phyloP scores from a whole-genome alignment of 92 coral and sea anemone genomes.

The Porites lobata region DNA sequence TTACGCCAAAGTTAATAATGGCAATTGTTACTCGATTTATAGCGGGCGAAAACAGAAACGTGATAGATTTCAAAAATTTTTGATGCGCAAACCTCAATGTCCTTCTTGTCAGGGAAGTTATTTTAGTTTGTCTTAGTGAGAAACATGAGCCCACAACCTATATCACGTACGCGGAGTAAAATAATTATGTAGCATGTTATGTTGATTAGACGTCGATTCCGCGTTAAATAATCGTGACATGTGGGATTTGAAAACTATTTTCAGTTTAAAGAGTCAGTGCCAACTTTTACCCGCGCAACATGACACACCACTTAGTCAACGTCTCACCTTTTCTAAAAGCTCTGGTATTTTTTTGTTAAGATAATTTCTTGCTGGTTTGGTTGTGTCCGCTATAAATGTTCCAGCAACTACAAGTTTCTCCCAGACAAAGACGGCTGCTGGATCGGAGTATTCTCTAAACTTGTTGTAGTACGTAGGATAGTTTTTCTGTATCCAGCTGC shows the following conservation, averaged over 20 bases:
- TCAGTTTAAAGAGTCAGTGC: neutral
- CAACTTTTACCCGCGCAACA: neutral
- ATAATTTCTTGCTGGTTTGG: conserved; percentile 93
- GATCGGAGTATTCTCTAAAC: conserved; percentile 87
- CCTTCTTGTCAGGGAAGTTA: too few relatives aligned
- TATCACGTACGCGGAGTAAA: too few relatives aligned
- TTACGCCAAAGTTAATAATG: too few relatives aligned
- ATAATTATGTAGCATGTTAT: too few relatives aligned
- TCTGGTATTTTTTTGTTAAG: conserved; percentile 89
- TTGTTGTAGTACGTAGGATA: conserved; percentile 92
- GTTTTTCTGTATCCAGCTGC: conserved; percentile 89
- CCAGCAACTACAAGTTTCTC: conserved; percentile 82
- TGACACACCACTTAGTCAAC: neutral
- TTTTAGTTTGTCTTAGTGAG: too few relatives aligned
- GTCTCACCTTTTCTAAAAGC: conserved; percentile 91
- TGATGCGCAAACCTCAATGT: too few relatives aligned
- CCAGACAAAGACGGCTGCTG: conserved; percentile 81
- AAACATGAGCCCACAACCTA: too few relatives aligned
- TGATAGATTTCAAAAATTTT: too few relatives aligned
- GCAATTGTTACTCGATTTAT: too few relatives aligned
- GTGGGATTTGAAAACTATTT: neutral
- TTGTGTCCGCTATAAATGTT: conserved; percentile 78
- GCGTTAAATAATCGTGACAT: too few relatives aligned
- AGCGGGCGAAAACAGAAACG: too few relatives aligned
- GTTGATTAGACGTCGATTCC: too few relatives aligned